These are phyloP conservation scores for Fabriciana adippe DNA, from an alignment of 2,888 invertebrate genomes.

Conservation along the genomic window DNA sequence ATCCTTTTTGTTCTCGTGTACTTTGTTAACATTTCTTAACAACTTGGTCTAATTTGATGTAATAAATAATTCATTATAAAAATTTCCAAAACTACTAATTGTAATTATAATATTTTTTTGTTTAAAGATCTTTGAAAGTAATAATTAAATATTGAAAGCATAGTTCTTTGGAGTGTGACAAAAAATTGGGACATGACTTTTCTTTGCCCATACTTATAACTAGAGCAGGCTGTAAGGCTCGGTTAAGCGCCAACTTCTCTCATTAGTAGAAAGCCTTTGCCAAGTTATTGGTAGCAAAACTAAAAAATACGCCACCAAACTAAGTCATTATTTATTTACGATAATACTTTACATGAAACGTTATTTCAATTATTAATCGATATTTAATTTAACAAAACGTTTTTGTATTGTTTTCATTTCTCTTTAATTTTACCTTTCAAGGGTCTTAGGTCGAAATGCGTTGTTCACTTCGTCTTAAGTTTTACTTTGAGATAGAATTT, in stretches of 20 bases:
- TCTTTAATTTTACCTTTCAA: constrained; percentile 6
- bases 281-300: constrained; percentile 15
- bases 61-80: neutral
- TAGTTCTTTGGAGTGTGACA: constrained; percentile 1
- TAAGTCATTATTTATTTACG: constrained; percentile 4
- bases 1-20: constrained; percentile 21
- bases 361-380: neutral
- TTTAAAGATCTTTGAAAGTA: neutral
- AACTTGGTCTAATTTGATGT: neutral
- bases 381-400: neutral
- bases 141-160: neutral
- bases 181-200: constrained; percentile 21
- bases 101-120: no score
- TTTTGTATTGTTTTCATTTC: constrained; percentile 3
- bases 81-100: neutral
- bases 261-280: constrained; percentile 22
- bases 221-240: constrained; percentile 14
- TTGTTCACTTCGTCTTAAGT: constrained; percentile 31
- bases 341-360: neutral
- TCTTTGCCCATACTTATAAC: constrained; percentile 8
- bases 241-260: constrained; percentile 21
- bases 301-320: constrained; percentile 7
- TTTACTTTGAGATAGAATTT: constrained; percentile 36
- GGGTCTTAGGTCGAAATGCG: constrained; percentile 15
- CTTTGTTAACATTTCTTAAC: constrained; percentile 8